Evolutionary conservation across 2,113 vertebrate genomes (phyloP), one percentile per base, ranked within the genome.

Genomic region (Callipepla californica): DNA sequence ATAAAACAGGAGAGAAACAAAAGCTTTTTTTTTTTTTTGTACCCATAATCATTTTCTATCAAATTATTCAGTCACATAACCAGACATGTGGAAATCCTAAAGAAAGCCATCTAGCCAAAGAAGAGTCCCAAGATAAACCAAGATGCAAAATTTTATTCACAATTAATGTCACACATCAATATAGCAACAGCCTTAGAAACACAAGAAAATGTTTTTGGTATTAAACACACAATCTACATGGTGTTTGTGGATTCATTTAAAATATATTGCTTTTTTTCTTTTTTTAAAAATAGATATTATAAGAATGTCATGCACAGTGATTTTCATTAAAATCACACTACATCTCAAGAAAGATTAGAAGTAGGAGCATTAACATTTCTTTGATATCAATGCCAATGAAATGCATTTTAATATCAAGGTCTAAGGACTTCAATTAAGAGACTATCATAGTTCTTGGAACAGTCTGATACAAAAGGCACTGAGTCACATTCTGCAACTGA

Each of bases 101-200:
- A 53, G 76, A 96, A 84, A 96, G 76, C 44, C 61, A 96, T 83
- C 90, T 74, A 96, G 91, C 85, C 94, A 96, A 96, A 95, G 34
- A 95, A 90, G 96, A 92, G 92, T 95, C 79, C 11, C 89, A 91
- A 97, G 82, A 96, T 97, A 97, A 98, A 97, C 91, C 94, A 97
- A 97, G 97, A 97, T 97, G 97, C 92, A 98, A 98, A 98, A 97
- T 96, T 98, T 98, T 98, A 98, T 98, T 98, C 97, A 96, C 97
- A 97, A 97, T 97, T 94, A 92, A 96, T 58, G 90, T 96, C 97
- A 98, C 97, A 98, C 96, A 95, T 97, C 85, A 95, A 94, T 83
- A 97, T 88, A 97, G 94, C 92, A 96, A 96, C 89, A 97, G 96
- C 95, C 86, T 97, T 86, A 89, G 82, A 91, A 97, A 93, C 90